Conservation (phyloP, 2,113 vertebrate species). For the Orientallactaga bullata region DNA sequence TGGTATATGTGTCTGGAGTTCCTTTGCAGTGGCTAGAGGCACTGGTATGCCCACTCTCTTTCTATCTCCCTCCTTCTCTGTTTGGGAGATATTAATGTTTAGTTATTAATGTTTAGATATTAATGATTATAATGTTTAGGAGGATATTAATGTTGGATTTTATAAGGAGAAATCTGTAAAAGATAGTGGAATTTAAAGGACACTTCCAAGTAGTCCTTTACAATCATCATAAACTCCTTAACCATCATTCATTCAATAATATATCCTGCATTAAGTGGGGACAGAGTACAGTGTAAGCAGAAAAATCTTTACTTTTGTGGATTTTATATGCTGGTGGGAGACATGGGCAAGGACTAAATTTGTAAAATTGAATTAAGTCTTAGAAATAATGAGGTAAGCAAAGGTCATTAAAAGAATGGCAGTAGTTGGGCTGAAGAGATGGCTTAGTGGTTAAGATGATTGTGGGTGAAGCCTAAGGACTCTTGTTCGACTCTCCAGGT, state of each 20-base stretch:
- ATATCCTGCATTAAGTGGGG: neutral
- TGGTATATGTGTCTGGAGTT: too few relatives aligned
- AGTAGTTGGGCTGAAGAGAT: too few relatives aligned
- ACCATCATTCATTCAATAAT: neutral
- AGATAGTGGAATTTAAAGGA: neutral
- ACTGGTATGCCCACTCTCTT: too few relatives aligned
- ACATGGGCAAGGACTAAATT: neutral
- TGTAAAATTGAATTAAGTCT: neutral
- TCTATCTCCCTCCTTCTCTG: too few relatives aligned
- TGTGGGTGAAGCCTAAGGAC: too few relatives aligned
- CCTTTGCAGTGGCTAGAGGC: too few relatives aligned
- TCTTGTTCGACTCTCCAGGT: too few relatives aligned
- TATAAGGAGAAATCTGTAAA: neutral
- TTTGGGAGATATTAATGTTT: neutral
- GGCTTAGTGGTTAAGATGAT: too few relatives aligned
- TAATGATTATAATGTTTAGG: too few relatives aligned
- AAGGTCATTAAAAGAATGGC: neutral
- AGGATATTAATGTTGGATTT: neutral
- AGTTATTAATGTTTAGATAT: too few relatives aligned
- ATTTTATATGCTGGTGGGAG: neutral
- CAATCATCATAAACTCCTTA: neutral
- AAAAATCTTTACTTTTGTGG: neutral
- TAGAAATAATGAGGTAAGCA: neutral
- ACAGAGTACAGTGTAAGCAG: neutral
- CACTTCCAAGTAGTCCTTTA: neutral